Conservation (phyloP, 2,113 vertebrate genomes). For the Scortum barcoo region DNA sequence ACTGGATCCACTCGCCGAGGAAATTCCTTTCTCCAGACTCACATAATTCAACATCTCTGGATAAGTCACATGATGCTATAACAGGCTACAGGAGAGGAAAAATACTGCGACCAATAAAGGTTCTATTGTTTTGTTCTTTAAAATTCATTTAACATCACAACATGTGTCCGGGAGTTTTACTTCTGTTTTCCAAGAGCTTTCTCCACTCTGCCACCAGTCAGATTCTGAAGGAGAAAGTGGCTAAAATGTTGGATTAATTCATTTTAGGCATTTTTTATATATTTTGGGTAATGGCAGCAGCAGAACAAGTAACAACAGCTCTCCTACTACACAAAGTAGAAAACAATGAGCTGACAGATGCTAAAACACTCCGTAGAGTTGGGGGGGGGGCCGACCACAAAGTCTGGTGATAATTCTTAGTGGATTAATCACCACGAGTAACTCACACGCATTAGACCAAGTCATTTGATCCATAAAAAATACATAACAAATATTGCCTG, state of each 20-base stretch:
- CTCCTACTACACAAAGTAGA: no score
- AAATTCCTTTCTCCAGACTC: slow-evolving; percentile 65
- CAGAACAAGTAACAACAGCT: not conserved
- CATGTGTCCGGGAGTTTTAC: not conserved
- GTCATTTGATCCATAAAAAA: not conserved
- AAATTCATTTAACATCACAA: not conserved
- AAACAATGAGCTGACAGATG: not conserved
- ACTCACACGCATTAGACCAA: not conserved
- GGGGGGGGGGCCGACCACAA: not conserved
- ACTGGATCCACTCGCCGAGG: slow-evolving; percentile 54
- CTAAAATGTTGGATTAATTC: not conserved
- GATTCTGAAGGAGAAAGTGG: not conserved
- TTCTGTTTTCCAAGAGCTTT: not conserved
- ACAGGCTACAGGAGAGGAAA: not conserved
- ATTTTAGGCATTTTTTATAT: no score
- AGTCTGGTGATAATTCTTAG: not conserved
- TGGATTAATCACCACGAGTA: not conserved
- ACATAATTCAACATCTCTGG: slow-evolving; percentile 1
- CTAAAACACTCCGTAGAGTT: not conserved
- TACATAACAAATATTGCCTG: no score
- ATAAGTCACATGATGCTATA: slow-evolving; percentile 2
- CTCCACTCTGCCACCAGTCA: no score
- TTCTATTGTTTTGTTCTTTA: no score
- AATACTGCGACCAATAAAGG: not conserved
- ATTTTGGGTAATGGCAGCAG: no score